These are phyloP conservation scores for Tipula lateralis DNA, from an alignment of 2,888 invertebrate species.

Conservation along the genomic window DNA sequence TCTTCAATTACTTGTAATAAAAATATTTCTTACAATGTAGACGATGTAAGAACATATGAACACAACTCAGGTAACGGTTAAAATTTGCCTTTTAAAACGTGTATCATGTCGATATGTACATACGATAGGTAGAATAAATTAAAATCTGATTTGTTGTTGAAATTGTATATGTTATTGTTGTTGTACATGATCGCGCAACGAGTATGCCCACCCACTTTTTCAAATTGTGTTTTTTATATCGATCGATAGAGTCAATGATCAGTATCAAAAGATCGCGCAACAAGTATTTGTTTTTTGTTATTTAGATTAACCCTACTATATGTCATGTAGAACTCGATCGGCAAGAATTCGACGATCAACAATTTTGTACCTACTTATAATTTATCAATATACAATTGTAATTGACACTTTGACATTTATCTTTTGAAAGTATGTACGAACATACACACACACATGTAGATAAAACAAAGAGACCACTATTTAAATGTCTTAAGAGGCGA, in stretches of 20 bases:
- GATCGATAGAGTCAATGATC: not conserved
- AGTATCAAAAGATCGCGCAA: not conserved
- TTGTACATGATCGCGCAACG: not conserved
- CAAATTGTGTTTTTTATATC: not conserved
- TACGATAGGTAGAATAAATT: not conserved
- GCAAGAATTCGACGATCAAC: not conserved
- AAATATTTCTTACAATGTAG: not conserved
- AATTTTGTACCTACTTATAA: not conserved
- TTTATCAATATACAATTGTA: not conserved
- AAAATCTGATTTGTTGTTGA: slow-evolving; percentile 1
- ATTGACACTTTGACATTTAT: not conserved
- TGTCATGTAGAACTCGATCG: not conserved
- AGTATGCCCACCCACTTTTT: not conserved
- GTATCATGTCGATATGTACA: not conserved
- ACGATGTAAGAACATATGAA: not conserved
- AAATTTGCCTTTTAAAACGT: not conserved
- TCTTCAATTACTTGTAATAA: not conserved
- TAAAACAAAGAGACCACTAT: not conserved
- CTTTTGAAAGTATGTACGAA: too few species aligned
- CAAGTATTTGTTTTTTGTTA: not conserved
- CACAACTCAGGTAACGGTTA: not conserved
- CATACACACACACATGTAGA: too few species aligned
- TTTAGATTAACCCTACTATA: not conserved
- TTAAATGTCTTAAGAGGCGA: not conserved
- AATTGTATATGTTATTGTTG: not conserved